A percentile compares a stretch with the other conserved stretches of the same genome.
Conservation (phyloP, 2,797 vertebrate genomes). For the Trachurus trachurus region DNA sequence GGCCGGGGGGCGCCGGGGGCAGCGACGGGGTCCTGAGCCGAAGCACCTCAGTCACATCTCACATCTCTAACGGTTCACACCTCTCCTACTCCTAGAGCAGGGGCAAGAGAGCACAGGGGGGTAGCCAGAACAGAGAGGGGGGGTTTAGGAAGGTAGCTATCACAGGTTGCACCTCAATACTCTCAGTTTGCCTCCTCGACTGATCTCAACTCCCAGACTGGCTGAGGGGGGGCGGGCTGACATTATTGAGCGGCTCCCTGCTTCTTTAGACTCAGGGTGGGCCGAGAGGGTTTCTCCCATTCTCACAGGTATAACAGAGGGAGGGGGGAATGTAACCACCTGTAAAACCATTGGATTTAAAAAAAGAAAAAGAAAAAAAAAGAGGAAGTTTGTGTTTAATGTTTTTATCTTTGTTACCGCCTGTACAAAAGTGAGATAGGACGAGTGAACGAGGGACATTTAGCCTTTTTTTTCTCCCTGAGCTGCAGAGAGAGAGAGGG, state of each 20-base stretch:
- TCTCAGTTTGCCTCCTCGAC: conserved; percentile 63
- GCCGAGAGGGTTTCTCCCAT: conserved; percentile 66
- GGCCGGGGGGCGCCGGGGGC: conserved; percentile 86
- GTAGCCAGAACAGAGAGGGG: conserved; percentile 5
- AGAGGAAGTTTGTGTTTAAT: conserved; percentile 60
- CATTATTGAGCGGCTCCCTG: conserved; percentile 71
- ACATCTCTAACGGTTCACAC: conserved; percentile 94
- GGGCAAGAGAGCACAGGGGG: conserved; percentile 2
- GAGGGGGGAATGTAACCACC: conserved; percentile 74
- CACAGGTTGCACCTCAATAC: conserved; percentile 70
- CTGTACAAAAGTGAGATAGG: conserved; percentile 63
- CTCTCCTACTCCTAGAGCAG: conserved; percentile 91
- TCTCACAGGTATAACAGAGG: conserved; percentile 62
- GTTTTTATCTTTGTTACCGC: conserved; percentile 74
- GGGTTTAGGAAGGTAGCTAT: conserved; percentile 67
- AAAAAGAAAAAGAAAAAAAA: conserved; percentile 46
- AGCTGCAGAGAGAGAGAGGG: conserved; percentile 56
- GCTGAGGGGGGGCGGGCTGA: conserved; percentile 57
- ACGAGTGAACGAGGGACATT: conserved; percentile 52
- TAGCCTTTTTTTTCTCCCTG: conserved; percentile 52
- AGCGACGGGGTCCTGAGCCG: conserved; percentile 87
- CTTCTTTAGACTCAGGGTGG: conserved; percentile 79
- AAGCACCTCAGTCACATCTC: conserved; percentile 94
- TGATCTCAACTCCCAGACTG: conserved; percentile 34
- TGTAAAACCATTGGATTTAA: conserved; percentile 52